A percentile compares a stretch with the other conserved stretches of the same genome.
Evolutionary conservation across 2,797 vertebrate genomes (phyloP).

Genomic region (Ataeniobius toweri): DNA sequence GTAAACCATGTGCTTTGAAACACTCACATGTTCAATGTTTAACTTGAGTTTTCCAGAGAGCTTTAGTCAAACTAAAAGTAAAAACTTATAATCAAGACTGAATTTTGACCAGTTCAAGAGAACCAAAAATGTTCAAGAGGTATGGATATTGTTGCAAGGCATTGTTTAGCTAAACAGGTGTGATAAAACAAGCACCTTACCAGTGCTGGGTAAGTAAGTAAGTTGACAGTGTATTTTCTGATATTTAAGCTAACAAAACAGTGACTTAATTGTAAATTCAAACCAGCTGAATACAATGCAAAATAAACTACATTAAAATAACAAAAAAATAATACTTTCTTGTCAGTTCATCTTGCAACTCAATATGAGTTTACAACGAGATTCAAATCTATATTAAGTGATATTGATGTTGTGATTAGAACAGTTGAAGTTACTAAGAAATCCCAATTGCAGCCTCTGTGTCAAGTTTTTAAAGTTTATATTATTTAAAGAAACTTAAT

Average conservation of each 20-base stretch:
- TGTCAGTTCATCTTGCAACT: neutral
- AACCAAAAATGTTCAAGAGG: no score
- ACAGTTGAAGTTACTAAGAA: no score
- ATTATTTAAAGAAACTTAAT: neutral
- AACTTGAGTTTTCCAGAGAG: neutral
- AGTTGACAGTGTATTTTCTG: no score
- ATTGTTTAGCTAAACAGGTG: no score
- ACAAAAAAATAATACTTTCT: no score
- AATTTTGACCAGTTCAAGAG: neutral
- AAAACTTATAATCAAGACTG: neutral
- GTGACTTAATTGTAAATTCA: no score
- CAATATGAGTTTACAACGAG: neutral
- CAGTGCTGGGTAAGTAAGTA: no score
- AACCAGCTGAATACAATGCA: neutral
- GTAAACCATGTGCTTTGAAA: neutral
- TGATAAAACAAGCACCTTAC: no score
- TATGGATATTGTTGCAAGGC: no score
- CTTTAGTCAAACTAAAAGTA: neutral
- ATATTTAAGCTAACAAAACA: no score
- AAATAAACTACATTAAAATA: neutral
- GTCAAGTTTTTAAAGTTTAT: neutral
- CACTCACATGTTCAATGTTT: neutral
- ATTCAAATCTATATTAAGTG: neutral
- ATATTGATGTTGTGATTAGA: neutral
- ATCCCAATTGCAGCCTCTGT: no score